Evolutionary conservation across 1,140 invertebrate genomes (phyloP).

Genomic region (Arion vulgaris): DNA sequence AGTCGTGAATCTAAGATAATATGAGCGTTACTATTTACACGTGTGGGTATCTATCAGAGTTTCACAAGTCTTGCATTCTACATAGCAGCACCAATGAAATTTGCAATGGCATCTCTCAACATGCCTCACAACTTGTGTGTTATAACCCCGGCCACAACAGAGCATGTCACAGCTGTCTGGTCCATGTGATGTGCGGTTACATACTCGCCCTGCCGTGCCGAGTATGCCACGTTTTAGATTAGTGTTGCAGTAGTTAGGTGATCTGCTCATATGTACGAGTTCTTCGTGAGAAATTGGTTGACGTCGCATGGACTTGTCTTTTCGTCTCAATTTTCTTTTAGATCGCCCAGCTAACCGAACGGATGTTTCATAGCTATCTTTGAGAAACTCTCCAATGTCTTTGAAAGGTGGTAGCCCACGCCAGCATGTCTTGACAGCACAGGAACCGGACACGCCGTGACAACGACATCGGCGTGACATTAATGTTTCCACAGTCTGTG

Average conservation of each 20-base stretch:
- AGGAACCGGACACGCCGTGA: constrained; percentile 96
- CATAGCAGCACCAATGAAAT: constrained; percentile 81
- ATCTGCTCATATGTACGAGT: constrained; percentile 79
- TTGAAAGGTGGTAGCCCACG: constrained; percentile 88
- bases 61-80: constrained; percentile 80
- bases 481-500: constrained; percentile 70
- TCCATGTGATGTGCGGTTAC: constrained; percentile 79
- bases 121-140: constrained; percentile 69
- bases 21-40: constrained; percentile 80
- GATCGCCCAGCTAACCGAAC: constrained; percentile 80
- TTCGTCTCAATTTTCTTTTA: constrained; percentile 58
- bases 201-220: constrained; percentile 77
- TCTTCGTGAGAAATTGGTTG: constrained; percentile 76
- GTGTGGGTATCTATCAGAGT: constrained; percentile 91
- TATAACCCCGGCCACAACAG: constrained; percentile 72
- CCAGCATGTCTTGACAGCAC: constrained; percentile 97
- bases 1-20: no score
- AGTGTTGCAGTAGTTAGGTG: constrained; percentile 80
- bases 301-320: constrained; percentile 54
- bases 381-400: constrained; percentile 84
- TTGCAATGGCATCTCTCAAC: constrained; percentile 79
- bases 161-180: constrained; percentile 79
- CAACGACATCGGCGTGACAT: constrained; percentile 81
- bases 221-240: constrained; percentile 77
- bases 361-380: constrained; percentile 87